These are phyloP conservation scores for Rotaria magnacalcarata DNA, from an alignment of 2,888 invertebrate genomes.

Conservation along the genomic window DNA sequence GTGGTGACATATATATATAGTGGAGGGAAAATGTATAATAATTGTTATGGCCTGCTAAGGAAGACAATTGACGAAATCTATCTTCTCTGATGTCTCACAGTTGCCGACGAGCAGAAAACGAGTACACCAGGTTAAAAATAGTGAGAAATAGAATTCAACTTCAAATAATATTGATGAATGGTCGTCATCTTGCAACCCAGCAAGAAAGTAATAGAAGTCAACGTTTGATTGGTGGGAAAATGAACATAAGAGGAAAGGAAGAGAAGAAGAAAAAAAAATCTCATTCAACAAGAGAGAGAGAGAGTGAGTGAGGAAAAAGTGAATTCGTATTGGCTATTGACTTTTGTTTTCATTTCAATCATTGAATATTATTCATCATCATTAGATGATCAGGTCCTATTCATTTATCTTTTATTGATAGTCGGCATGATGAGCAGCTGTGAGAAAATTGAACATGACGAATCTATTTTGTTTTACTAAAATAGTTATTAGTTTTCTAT, in stretches of 20 bases:
- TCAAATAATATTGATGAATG: conserved; percentile 21
- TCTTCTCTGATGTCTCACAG: background rate
- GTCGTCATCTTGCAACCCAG: conserved; percentile 25
- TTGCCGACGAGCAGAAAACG: background rate
- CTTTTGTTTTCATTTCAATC: background rate
- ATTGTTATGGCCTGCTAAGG: background rate
- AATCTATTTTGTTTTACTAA: background rate
- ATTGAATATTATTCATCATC: conserved; percentile 17
- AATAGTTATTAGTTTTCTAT: background rate
- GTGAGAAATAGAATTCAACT: conserved; percentile 15
- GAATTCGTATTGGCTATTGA: background rate
- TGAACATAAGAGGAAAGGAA: background rate
- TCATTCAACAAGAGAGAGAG: background rate
- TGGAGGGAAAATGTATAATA: background rate
- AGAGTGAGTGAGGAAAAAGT: background rate
- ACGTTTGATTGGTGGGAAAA: background rate
- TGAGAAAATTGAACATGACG: background rate
- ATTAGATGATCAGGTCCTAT: background rate
- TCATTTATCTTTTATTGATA: background rate
- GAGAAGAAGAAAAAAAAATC: background rate
- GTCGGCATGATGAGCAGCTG: conserved; percentile 17
- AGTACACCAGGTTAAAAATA: conserved; percentile 1
- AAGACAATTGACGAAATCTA: background rate
- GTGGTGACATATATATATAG: background rate
- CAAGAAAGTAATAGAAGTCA: conserved; percentile 8